Evolutionary conservation across 35 echinoderm and acorn worm species (phyloP).

Genomic region (Diadema setosum): DNA sequence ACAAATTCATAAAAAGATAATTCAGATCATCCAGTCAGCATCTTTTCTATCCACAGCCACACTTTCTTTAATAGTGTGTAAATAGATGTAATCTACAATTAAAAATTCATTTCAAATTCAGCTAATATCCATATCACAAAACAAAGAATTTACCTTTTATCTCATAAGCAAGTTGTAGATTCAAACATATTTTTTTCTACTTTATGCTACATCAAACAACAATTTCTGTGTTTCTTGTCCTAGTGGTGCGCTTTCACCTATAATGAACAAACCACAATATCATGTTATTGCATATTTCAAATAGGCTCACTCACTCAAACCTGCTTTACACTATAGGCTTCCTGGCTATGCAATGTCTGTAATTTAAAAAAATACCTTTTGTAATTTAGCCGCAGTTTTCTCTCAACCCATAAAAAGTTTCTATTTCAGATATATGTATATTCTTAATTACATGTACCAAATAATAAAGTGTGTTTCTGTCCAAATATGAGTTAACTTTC

Average conservation of each 20-base stretch:
- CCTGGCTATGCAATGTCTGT: not conserved
- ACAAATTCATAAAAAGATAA: not conserved
- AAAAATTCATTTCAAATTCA: not conserved
- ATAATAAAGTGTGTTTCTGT: not conserved
- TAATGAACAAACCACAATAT: not conserved
- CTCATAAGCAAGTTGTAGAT: not conserved
- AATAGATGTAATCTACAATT: not conserved
- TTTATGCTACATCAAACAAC: not conserved
- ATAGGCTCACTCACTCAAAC: not conserved
- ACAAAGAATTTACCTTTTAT: not conserved
- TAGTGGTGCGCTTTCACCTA: not conserved
- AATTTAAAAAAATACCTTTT: not conserved
- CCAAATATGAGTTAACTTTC: not conserved
- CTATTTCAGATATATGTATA: not conserved
- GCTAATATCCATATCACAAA: not conserved
- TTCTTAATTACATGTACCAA: not conserved
- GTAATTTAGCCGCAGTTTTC: not conserved
- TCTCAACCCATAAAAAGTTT: not conserved
- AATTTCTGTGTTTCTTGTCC: not conserved
- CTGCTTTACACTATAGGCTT: not conserved
- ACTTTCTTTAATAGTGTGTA: not conserved
- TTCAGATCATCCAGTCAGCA: not conserved
- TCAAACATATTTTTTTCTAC: not conserved
- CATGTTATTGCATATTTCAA: not conserved
- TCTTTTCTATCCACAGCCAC: not conserved